A percentile compares a stretch with the other conserved stretches of the same genome.
phyloP scores from a whole-genome alignment of 1,140 invertebrate species.

The Leptonema lineaticorne region DNA sequence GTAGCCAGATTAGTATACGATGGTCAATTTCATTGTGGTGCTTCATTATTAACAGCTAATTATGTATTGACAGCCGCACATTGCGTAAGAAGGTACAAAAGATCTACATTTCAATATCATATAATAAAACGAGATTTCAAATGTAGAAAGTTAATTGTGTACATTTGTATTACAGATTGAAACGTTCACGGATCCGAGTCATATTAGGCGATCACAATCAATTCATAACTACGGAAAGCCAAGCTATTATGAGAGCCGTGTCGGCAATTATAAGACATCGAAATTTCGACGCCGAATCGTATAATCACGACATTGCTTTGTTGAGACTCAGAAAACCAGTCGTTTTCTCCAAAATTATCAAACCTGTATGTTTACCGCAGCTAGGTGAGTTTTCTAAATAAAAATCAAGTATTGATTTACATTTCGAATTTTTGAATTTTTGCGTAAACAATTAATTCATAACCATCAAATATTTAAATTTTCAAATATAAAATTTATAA shows the following conservation, averaged over 20 bases:
- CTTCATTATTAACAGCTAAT: slow-evolving; percentile 74
- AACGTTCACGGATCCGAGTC: slow-evolving; percentile 74
- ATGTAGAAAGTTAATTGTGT: background rate
- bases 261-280: slow-evolving; percentile 75
- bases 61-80: slow-evolving; percentile 71
- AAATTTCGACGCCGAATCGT: slow-evolving; percentile 79
- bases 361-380: slow-evolving; percentile 76
- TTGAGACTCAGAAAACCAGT: slow-evolving; percentile 75
- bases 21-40: slow-evolving; percentile 87
- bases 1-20: slow-evolving; percentile 80
- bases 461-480: slow-evolving; percentile 23
- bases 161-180: slow-evolving; percentile 58
- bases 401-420: too few relatives aligned
- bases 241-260: slow-evolving; percentile 75
- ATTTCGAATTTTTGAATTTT: too few relatives aligned
- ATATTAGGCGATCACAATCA: slow-evolving; percentile 82
- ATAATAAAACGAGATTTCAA: background rate
- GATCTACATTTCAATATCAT: slow-evolving; percentile 31
- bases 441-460: background rate
- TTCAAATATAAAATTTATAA: background rate
- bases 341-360: slow-evolving; percentile 74
- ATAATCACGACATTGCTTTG: slow-evolving; percentile 85
- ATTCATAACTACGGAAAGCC: slow-evolving; percentile 71
- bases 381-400: slow-evolving; percentile 60
- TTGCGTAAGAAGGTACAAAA: slow-evolving; percentile 67